These are phyloP conservation scores for Pseudonaja textilis DNA, from an alignment of 2,113 vertebrate species.

Conservation along the genomic window DNA sequence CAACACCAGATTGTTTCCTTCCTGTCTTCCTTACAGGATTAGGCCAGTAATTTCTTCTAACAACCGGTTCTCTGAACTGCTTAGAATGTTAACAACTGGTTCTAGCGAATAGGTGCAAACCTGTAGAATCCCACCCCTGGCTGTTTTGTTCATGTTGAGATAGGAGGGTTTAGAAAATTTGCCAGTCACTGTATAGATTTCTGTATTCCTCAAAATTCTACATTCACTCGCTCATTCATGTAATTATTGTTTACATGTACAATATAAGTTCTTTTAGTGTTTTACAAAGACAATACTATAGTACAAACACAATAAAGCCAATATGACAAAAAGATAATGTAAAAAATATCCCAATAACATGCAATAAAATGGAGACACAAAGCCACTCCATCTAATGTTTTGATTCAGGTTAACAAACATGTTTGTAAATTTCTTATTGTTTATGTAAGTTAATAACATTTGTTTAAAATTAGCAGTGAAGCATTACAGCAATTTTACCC, in stretches of 20 bases:
- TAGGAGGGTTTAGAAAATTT: neutral
- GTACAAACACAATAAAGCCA: neutral
- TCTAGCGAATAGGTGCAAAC: too few species aligned
- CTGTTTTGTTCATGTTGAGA: neutral
- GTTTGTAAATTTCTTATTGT: neutral
- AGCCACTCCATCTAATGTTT: neutral
- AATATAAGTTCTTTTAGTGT: neutral
- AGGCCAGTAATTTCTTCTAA: too few species aligned
- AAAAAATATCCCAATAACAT: neutral
- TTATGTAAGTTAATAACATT: neutral
- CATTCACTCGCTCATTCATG: neutral
- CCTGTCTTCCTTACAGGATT: too few species aligned
- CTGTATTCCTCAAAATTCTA: neutral
- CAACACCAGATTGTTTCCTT: too few species aligned
- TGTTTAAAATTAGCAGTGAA: neutral
- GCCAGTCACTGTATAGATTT: neutral
- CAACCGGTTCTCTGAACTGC: too few species aligned
- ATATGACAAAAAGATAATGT: neutral
- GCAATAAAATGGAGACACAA: neutral
- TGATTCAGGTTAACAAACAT: neutral
- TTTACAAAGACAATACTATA: neutral
- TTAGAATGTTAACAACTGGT: too few species aligned
- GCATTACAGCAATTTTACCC: neutral
- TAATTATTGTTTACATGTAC: neutral
- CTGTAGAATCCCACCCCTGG: too few species aligned